Base-by-base conservation (phyloP, 2,888 invertebrate genomes). In the Clostera curtula region DNA sequence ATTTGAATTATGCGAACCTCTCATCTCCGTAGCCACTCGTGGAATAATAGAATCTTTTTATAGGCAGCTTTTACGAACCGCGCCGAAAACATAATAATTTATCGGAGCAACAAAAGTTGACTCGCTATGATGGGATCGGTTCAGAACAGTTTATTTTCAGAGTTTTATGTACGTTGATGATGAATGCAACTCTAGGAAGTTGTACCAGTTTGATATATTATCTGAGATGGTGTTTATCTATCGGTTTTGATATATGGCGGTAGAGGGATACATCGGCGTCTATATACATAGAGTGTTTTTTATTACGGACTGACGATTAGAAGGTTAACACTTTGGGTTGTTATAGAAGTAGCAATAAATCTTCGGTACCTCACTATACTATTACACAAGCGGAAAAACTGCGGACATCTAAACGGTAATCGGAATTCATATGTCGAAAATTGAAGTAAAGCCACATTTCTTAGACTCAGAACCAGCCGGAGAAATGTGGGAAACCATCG, bases 161-260 rank as follows among this genome's bases (percentile, higher is more conserved):
- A 18, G 14, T 25, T 27, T 27, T 27, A 30, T 7, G 19, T 13
- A 23, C 21, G 2, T 12, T 11, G 8, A 11, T 26, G 31, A 45
- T 35, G 13, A 27, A 45, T 27, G 41, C 12, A 24, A 27, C 7
- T n/a, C 18, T 23, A 35, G 24, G 41, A 40, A 22, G n/a, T 10
- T 12, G 16, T 27, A 31, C 31, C 23, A 12, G 23, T 29, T 45
- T 26, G 25, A 35, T 36, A 41, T 21, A 40, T 15, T 35, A 19
- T 9, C 10, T n/a, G 29, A 40, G 33, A 41, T 35, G 29, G 31
- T 24, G 31, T 35, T 40, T 27, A 22, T 24, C 8, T 19, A 13
- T 13, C 13, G 13, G n/a, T n/a, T n/a, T 12, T 22, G 22, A 22
- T 22, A 22, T 20, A 20, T 9, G 20, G n/a, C 19, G 10, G 19